These are phyloP conservation scores for Iphiclides podalirius DNA, from an alignment of 2,888 invertebrate species.

Conservation along the genomic window DNA sequence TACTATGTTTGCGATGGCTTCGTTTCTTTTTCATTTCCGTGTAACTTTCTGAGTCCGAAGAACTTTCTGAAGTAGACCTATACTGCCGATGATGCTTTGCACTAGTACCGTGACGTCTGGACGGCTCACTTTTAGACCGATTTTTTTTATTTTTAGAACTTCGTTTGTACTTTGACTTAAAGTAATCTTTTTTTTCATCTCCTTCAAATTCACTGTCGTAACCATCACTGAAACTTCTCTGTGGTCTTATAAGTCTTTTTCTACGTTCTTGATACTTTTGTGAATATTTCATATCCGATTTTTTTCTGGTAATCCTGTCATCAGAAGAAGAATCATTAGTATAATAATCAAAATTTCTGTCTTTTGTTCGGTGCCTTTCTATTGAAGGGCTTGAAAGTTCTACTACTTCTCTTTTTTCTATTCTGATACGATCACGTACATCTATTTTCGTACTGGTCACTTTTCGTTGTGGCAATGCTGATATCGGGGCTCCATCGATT, in stretches of 20 bases:
- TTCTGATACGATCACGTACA: conserved; percentile 69
- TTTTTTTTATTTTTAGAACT: conserved; percentile 49
- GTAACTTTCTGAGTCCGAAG: conserved; percentile 57
- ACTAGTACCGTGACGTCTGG: conserved; percentile 53
- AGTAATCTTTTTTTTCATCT: conserved; percentile 40
- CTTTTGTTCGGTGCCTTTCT: conserved; percentile 49
- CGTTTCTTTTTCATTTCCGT: conserved; percentile 64
- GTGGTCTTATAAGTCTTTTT: conserved; percentile 54
- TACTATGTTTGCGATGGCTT: conserved; percentile 60
- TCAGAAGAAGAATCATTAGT: conserved; percentile 70
- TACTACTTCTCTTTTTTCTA: conserved; percentile 74
- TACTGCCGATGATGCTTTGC: conserved; percentile 49
- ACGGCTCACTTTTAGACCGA: conserved; percentile 74
- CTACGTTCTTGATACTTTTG: conserved; percentile 56
- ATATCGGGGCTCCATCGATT: conserved; percentile 67
- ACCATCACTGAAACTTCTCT: conserved; percentile 76
- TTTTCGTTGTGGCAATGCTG: conserved; percentile 64
- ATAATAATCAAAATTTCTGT: conserved; percentile 52
- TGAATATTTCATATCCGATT: conserved; percentile 46
- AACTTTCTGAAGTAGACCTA: conserved; percentile 57
- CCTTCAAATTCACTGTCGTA: conserved; percentile 67
- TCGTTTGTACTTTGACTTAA: conserved; percentile 46
- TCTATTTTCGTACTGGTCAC: conserved; percentile 77
- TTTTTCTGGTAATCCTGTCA: conserved; percentile 53
- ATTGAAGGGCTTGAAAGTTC: conserved; percentile 67